Evolutionary conservation across 1,140 invertebrate species (phyloP).

Genomic region (Drosophila guanche): DNA sequence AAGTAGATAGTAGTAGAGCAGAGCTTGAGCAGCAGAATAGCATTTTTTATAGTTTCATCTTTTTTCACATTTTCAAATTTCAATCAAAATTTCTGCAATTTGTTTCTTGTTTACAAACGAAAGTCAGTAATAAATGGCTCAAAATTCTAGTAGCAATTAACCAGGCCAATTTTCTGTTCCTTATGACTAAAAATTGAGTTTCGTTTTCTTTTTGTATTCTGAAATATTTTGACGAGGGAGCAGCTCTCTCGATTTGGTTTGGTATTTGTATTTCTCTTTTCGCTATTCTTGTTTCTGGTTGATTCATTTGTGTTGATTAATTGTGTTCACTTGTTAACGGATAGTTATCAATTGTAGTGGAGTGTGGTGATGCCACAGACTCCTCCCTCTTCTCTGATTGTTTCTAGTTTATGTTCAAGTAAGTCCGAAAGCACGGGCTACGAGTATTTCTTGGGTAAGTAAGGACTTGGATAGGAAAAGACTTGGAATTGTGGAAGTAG

Average conservation of each 20-base stretch:
- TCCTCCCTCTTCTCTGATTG: constrained; percentile 21
- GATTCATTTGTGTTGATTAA: too few relatives aligned
- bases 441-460: too few relatives aligned
- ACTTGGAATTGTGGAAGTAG: background rate
- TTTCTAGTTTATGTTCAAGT: constrained; percentile 33
- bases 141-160: constrained; percentile 23
- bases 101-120: constrained; percentile 35
- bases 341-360: too few relatives aligned
- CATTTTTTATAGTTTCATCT: constrained; percentile 23
- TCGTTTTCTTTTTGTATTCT: constrained; percentile 15
- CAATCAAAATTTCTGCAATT: constrained; percentile 18
- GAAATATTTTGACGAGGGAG: constrained; percentile 24
- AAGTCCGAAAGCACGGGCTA: constrained; percentile 3
- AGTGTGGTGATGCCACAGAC: constrained; percentile 20
- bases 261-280: constrained; percentile 4
- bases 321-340: too few relatives aligned
- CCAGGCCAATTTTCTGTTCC: too few relatives aligned
- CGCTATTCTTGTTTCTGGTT: too few relatives aligned
- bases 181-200: too few relatives aligned
- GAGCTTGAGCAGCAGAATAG: constrained; percentile 60
- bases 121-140: constrained; percentile 74
- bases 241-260: constrained; percentile 18
- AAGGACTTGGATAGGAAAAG: background rate
- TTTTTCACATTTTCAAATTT: constrained; percentile 17
- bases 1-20: constrained; percentile 42